Conservation (phyloP, 2,888 invertebrate species). For the Rhodophaea formosa region DNA sequence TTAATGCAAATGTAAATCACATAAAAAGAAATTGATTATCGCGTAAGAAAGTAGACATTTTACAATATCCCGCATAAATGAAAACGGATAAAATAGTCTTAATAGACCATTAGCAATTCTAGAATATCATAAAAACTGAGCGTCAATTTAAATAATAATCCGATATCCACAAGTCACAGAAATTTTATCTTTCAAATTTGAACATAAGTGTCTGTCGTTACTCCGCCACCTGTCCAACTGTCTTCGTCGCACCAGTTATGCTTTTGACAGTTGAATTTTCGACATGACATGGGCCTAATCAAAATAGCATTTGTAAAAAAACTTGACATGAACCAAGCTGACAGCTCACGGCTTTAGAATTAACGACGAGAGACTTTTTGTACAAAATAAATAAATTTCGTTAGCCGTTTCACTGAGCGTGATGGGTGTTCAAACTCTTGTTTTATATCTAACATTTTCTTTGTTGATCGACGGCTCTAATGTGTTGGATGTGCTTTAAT, state of each 20-base stretch:
- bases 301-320: conserved; percentile 80
- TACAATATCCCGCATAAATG: background rate
- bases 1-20: background rate
- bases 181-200: conserved; percentile 24
- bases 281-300: conserved; percentile 83
- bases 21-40: conserved; percentile 21
- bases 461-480: conserved; percentile 70
- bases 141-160: background rate
- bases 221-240: conserved; percentile 55
- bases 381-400: conserved; percentile 67
- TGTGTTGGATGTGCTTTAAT: conserved; percentile 68
- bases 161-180: background rate
- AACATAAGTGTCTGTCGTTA: conserved; percentile 42
- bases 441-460: conserved; percentile 56
- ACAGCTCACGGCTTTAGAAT: conserved; percentile 79
- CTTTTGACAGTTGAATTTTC: conserved; percentile 81
- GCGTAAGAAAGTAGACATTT: conserved; percentile 22
- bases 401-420: conserved; percentile 49
- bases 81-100: background rate
- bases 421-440: conserved; percentile 55
- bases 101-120: conserved; percentile 6
- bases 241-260: conserved; percentile 78
- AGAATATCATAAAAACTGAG: background rate
- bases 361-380: conserved; percentile 64
- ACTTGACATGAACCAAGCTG: conserved; percentile 75